Conservation (phyloP, 2,797 vertebrate genomes). For the Chelidonichthys spinosus region DNA sequence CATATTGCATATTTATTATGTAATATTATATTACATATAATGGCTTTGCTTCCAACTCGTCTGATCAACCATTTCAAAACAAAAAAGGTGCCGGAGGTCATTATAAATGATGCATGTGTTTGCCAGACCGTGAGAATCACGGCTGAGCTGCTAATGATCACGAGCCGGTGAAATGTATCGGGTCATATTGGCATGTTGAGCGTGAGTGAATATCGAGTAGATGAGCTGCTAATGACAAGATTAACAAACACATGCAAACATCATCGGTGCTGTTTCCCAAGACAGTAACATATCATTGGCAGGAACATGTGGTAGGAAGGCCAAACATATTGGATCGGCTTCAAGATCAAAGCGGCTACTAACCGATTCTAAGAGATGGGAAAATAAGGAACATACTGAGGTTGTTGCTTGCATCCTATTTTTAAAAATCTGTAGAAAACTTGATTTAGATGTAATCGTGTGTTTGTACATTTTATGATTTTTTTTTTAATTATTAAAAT, state of each 20-base stretch:
- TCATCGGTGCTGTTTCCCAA: slow-evolving; percentile 55
- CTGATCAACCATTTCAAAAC: slow-evolving; percentile 2
- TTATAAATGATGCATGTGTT: not conserved
- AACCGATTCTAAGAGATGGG: slow-evolving; percentile 30
- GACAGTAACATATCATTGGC: slow-evolving; percentile 65
- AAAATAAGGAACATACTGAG: slow-evolving; percentile 29
- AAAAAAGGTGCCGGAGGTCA: slow-evolving; percentile 6
- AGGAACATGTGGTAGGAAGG: slow-evolving; percentile 39
- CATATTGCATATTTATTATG: slow-evolving; percentile 11
- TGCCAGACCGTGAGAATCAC: not conserved
- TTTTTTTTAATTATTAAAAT: slow-evolving; percentile 16
- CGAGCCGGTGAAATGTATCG: not conserved
- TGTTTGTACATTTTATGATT: not conserved
- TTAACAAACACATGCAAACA: slow-evolving; percentile 62
- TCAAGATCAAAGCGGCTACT: slow-evolving; percentile 50
- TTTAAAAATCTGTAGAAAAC: not conserved
- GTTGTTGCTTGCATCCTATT: not conserved
- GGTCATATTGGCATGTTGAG: not conserved
- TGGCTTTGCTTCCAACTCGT: slow-evolving; percentile 3
- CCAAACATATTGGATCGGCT: slow-evolving; percentile 59
- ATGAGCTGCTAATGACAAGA: slow-evolving; percentile 54
- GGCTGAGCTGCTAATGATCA: not conserved
- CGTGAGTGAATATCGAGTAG: slow-evolving; percentile 20
- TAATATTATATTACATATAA: slow-evolving; percentile 20
- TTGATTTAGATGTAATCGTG: not conserved